These are phyloP conservation scores for Agrotis segetum DNA, from an alignment of 2,888 invertebrate genomes.

Conservation along the genomic window DNA sequence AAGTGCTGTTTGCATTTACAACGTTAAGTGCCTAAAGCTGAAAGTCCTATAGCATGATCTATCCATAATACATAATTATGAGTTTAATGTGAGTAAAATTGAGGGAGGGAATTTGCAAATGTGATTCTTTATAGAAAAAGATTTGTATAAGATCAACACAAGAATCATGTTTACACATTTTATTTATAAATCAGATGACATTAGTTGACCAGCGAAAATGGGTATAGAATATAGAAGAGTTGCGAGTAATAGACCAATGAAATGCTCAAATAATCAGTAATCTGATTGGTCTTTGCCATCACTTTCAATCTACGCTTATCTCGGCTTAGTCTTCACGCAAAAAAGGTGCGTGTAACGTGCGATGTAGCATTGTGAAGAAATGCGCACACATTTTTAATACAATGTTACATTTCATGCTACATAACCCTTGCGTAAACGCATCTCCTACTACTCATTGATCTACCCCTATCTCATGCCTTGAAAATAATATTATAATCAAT, in stretches of 20 bases:
- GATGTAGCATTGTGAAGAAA: not conserved
- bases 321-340: not conserved
- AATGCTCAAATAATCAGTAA: not conserved
- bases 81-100: not conserved
- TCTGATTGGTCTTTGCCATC: not conserved
- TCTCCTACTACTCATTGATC: not conserved
- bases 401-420: slow-evolving; percentile 1
- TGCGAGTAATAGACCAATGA: not conserved
- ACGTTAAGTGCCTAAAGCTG: not conserved
- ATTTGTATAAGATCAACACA: not conserved
- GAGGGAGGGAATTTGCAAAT: not conserved
- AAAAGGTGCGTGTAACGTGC: not conserved
- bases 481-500: not conserved
- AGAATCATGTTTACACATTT: not conserved
- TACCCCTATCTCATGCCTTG: too few species aligned
- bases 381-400: not conserved
- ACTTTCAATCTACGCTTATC: not conserved
- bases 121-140: not conserved
- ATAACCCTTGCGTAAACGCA: not conserved
- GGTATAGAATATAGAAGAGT: not conserved
- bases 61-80: not conserved
- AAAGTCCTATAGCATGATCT: not conserved
- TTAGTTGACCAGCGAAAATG: not conserved
- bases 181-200: not conserved
- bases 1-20: not conserved